Evolutionary conservation across 1,140 invertebrate species (phyloP).

Genomic region (Homalodisca vitripennis): DNA sequence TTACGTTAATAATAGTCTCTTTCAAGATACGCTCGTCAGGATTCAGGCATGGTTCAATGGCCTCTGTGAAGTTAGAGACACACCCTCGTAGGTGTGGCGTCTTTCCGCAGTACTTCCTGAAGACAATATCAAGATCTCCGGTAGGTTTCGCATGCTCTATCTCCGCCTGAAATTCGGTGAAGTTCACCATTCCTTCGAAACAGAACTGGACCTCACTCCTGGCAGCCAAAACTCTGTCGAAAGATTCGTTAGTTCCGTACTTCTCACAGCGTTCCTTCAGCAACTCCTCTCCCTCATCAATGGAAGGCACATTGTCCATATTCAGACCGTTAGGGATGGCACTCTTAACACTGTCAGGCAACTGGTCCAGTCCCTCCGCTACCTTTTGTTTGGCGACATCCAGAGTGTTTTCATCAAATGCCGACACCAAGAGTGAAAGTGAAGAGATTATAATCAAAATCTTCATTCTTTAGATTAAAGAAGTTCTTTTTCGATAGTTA

Average conservation of each 20-base stretch:
- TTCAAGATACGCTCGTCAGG: conserved; percentile 57
- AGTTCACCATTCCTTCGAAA: conserved; percentile 52
- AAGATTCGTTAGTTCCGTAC: conserved; percentile 45
- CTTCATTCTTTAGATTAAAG: too few relatives aligned
- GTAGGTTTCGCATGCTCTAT: conserved; percentile 58
- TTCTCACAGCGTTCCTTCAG: conserved; percentile 51
- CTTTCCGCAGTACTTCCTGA: conserved; percentile 63
- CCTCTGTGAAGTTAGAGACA: conserved; percentile 57
- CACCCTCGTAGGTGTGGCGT: conserved; percentile 58
- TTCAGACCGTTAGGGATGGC: background rate
- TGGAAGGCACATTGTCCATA: conserved; percentile 37
- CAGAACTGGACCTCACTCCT: conserved; percentile 48
- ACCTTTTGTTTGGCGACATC: background rate
- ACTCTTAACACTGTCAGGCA: conserved; percentile 12
- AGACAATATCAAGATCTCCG: conserved; percentile 63
- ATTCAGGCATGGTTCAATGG: conserved; percentile 62
- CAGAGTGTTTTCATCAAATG: background rate
- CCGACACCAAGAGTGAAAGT: conserved; percentile 44
- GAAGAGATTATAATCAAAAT: too few relatives aligned
- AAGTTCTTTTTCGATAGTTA: too few relatives aligned
- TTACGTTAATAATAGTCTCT: conserved; percentile 61
- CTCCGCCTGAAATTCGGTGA: conserved; percentile 55
- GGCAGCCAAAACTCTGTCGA: conserved; percentile 43
- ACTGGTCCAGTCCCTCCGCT: background rate
- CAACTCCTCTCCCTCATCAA: conserved; percentile 45